Evolutionary conservation across 2,888 invertebrate genomes (phyloP).

Genomic region (Thereva nobilitata): DNA sequence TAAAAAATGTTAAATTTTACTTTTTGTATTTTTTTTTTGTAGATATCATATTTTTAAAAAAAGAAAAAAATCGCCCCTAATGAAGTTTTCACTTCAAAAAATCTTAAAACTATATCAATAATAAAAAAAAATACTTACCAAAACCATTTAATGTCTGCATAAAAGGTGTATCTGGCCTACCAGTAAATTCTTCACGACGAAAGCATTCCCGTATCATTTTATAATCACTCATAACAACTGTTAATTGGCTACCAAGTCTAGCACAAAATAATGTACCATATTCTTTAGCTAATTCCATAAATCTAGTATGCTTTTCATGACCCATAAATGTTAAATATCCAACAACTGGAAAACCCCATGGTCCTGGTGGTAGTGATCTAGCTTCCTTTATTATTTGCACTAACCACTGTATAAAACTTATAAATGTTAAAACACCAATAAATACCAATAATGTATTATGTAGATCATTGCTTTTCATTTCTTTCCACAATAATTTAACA

Average conservation of each 20-base stretch:
- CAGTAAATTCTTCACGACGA: conserved; percentile 83
- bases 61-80: not conserved
- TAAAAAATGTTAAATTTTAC: too few relatives aligned
- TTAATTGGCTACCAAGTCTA: conserved; percentile 77
- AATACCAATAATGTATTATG: conserved; percentile 54
- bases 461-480: conserved; percentile 51
- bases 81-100: not conserved
- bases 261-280: conserved; percentile 84
- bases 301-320: conserved; percentile 74
- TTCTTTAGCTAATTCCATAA: conserved; percentile 73
- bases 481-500: conserved; percentile 52
- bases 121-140: conserved; percentile 67
- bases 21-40: too few relatives aligned
- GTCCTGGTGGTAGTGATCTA: conserved; percentile 78
- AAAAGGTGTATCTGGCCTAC: conserved; percentile 83
- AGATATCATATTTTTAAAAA: too few relatives aligned
- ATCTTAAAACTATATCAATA: conserved; percentile 35
- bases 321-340: conserved; percentile 84
- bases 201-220: conserved; percentile 84
- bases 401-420: conserved; percentile 56
- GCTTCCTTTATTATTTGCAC: conserved; percentile 52
- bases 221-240: conserved; percentile 86
- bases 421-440: conserved; percentile 49
- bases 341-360: conserved; percentile 82
- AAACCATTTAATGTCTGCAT: conserved; percentile 85